Evolutionary conservation across 1,140 invertebrate species (phyloP).

Genomic region (Cotesia chilonis): DNA sequence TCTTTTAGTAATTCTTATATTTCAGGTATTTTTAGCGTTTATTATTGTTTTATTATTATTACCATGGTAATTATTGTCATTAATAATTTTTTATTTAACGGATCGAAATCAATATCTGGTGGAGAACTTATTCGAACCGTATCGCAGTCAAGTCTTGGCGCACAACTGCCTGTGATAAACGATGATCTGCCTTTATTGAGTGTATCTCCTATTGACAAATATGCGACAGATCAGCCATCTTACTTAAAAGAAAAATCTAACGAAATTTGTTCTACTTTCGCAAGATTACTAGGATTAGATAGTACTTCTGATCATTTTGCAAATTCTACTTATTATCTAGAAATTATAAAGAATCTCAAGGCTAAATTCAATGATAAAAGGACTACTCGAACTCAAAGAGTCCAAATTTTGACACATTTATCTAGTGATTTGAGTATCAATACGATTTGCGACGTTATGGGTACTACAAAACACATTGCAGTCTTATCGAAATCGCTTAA

Average conservation of each 20-base stretch:
- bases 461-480: conserved; percentile 13
- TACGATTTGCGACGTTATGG: conserved; percentile 23
- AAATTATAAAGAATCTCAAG: background rate
- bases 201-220: background rate
- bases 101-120: background rate
- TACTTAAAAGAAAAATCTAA: background rate
- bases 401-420: conserved; percentile 31
- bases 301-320: no score
- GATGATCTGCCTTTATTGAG: background rate
- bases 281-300: no score
- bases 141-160: background rate
- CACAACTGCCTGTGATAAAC: background rate
- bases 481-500: conserved; percentile 12
- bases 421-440: conserved; percentile 22
- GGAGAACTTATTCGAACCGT: background rate
- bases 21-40: no score
- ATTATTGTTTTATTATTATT: no score
- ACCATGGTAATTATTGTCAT: no score
- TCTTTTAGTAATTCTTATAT: no score
- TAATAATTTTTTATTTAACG: background rate
- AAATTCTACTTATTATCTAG: no score
- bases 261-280: background rate
- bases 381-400: background rate
- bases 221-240: background rate
- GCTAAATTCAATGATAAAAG: conserved; percentile 26